A percentile compares a stretch with the other conserved stretches of the same genome.
phyloP scores from a whole-genome alignment of 1,140 invertebrate genomes.

The Drosophila bocki region DNA sequence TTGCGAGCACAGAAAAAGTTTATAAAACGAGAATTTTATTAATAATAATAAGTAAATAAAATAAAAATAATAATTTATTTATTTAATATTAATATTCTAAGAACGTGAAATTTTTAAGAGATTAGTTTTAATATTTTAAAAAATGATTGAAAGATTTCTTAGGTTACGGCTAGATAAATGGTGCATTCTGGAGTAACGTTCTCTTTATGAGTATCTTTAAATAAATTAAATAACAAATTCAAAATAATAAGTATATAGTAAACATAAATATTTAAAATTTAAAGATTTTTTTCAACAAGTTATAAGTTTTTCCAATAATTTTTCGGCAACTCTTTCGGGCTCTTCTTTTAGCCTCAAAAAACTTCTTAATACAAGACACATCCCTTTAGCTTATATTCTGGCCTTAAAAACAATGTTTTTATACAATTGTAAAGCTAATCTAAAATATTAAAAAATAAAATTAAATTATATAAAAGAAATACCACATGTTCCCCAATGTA shows the following conservation, averaged over 20 bases:
- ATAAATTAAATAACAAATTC: neutral
- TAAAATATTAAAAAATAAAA: no score
- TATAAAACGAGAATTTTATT: neutral
- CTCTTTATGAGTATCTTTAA: no score
- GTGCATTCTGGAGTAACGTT: no score
- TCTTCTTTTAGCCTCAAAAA: neutral
- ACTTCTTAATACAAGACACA: neutral
- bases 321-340: neutral
- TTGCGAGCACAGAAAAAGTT: neutral
- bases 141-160: no score
- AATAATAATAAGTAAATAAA: neutral
- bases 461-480: no score
- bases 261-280: neutral
- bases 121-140: no score
- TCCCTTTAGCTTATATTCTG: neutral
- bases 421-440: neutral
- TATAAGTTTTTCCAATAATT: neutral
- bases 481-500: neutral
- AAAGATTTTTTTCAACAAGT: neutral
- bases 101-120: no score
- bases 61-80: no score
- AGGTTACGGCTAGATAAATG: no score
- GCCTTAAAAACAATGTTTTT: neutral
- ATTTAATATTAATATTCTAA: no score
- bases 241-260: neutral